Evolutionary conservation across 2,113 vertebrate genomes (phyloP), one percentile per base, ranked within the genome.

Genomic region (Mirza zaza): DNA sequence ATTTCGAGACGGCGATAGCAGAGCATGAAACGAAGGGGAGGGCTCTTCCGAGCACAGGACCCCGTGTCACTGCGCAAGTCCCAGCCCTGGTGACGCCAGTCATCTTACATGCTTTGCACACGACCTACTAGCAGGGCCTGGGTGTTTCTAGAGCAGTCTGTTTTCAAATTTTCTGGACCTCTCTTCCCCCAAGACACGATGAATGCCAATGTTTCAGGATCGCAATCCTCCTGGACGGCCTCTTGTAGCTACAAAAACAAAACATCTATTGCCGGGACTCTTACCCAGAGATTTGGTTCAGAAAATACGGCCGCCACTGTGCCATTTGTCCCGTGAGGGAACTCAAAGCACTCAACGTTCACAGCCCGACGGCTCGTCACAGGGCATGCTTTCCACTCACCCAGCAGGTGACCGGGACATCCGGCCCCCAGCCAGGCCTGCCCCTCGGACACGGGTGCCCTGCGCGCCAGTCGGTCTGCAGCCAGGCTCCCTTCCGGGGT

Each of bases 141-240:
- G 50, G 25, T 23, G 81, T 76, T 25, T 96, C 36, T 68, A 65
- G 59, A 34, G 1, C 10, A 12, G 18, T 76, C 18, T 67, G 92
- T 67, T 48, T 70, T 59, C 6, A 34, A 59, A 84, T 70, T 42
- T 71, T 83, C 61, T 70, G 65, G 23, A 45, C 29, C 10, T 45
- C 8, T 4, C 1, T 2, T 9, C 32, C 13, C 23, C 13, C 42
- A 36, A 11, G 17, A 52, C 65, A 48, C 52, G 12, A 39, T 4
- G 20, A 25, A n/a, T 8, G 32, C n/a, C 59, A 48, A 29, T 17
- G 15, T 39, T 65, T 55, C 42, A 71, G 67, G 0, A 25, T 10
- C 25, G 9, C 11, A 25, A 39, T 10, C 6, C 36, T 20, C 45
- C 34, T 5, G 1, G 0, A 32, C 14, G 7, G 0, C 50, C 27